Percentiles rank a stretch among this genome's conserved stretches.
These are phyloP conservation scores for Plagodis dolabraria DNA, from an alignment of 2,888 invertebrate species.

Conservation along the genomic window DNA sequence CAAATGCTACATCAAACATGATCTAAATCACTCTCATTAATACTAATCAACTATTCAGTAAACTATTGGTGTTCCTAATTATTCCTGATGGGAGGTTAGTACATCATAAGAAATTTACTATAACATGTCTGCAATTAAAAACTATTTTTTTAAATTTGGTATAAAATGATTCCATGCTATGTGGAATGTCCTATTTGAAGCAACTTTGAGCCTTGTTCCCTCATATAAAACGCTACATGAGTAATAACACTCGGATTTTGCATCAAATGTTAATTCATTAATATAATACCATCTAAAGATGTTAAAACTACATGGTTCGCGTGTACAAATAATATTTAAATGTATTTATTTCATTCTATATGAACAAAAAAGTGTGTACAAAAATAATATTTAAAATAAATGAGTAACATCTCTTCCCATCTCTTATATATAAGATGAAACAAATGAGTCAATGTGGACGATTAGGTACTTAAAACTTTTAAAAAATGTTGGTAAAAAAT, in stretches of 20 bases:
- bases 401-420: constrained; percentile 36
- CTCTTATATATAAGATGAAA: constrained; percentile 33
- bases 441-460: constrained; percentile 38
- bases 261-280: constrained; percentile 58
- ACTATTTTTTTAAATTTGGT: constrained; percentile 15
- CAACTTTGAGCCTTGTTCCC: constrained; percentile 67
- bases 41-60: constrained; percentile 68
- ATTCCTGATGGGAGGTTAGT: constrained; percentile 55
- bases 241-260: constrained; percentile 43
- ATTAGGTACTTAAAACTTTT: constrained; percentile 41
- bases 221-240: constrained; percentile 61
- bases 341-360: constrained; percentile 46
- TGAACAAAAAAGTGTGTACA: constrained; percentile 49
- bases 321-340: constrained; percentile 44
- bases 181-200: constrained; percentile 39
- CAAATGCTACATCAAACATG: constrained; percentile 78
- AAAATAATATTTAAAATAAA: constrained; percentile 38
- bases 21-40: constrained; percentile 69
- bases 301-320: constrained; percentile 51
- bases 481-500: constrained; percentile 58
- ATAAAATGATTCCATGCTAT: constrained; percentile 32
- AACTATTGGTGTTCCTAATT: constrained; percentile 78
- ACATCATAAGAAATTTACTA: constrained; percentile 58
- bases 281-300: constrained; percentile 61
- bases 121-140: constrained; percentile 36